Evolutionary conservation across 2,888 invertebrate species (phyloP).

Genomic region (Spisula solida): DNA sequence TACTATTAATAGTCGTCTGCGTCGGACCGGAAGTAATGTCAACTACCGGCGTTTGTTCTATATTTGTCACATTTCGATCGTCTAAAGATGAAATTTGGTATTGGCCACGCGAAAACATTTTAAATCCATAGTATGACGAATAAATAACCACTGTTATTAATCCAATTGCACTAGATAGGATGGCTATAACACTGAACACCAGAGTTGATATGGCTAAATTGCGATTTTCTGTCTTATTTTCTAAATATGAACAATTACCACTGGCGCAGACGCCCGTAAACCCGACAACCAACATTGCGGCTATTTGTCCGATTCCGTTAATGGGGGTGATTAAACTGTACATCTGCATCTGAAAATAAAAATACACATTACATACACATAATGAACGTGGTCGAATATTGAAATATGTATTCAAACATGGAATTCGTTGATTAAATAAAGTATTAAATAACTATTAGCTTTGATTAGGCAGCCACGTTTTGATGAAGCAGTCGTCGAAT

Average conservation of each 20-base stretch:
- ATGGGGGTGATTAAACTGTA: constrained; percentile 25
- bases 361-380: not conserved
- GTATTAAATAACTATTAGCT: too few species aligned
- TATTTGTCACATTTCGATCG: not conserved
- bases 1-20: constrained; percentile 2
- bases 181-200: constrained; percentile 41
- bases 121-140: constrained; percentile 48
- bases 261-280: constrained; percentile 34
- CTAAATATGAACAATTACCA: constrained; percentile 37
- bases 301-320: not conserved
- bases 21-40: constrained; percentile 13
- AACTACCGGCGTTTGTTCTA: constrained; percentile 34
- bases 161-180: constrained; percentile 53
- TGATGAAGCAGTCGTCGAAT: too few species aligned
- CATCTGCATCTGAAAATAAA: constrained; percentile 42
- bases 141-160: constrained; percentile 44
- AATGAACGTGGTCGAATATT: too few species aligned
- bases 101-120: constrained; percentile 52
- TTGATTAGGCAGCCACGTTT: too few species aligned
- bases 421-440: too few species aligned
- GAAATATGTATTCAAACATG: too few species aligned
- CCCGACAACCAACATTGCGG: constrained; percentile 9
- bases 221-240: constrained; percentile 9
- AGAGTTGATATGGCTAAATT: constrained; percentile 33
- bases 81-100: constrained; percentile 42